Conservation (phyloP, 23 tunicate species). For the Styela clava region DNA sequence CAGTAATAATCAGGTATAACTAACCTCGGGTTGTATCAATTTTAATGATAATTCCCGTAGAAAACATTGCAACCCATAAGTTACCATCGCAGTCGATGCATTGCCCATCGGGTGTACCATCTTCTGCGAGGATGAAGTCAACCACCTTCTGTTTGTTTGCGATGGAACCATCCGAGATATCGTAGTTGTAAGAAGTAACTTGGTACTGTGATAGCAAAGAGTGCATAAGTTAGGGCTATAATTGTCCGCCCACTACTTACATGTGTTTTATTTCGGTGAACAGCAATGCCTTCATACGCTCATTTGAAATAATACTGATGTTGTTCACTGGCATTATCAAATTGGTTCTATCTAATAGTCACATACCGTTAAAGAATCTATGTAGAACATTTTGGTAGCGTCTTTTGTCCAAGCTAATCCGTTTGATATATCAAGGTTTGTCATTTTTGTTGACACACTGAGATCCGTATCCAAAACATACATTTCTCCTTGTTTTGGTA, state of each 20-base stretch:
- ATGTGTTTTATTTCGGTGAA: too few species aligned
- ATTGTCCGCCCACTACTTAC: too few species aligned
- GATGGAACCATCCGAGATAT: constrained; percentile 50
- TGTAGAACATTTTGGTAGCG: constrained; percentile 57
- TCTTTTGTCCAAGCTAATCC: constrained; percentile 85
- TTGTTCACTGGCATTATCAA: too few species aligned
- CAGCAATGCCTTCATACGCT: too few species aligned
- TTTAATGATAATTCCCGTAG: constrained; percentile 48
- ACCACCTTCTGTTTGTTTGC: constrained; percentile 39
- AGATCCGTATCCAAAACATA: constrained; percentile 57
- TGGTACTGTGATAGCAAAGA: constrained; percentile 25
- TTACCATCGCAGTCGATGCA: constrained; percentile 84
- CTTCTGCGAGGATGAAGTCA: constrained; percentile 35
- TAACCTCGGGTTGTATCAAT: constrained; percentile 74
- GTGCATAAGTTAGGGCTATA: too few species aligned
- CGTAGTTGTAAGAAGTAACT: constrained; percentile 76
- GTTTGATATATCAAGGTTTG: constrained; percentile 65
- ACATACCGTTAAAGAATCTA: constrained; percentile 63
- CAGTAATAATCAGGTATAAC: too few species aligned
- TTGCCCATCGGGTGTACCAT: constrained; percentile 88
- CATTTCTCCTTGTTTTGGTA: constrained; percentile 55
- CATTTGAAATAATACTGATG: too few species aligned
- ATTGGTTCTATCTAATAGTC: too few species aligned
- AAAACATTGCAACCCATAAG: constrained; percentile 91
- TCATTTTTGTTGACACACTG: constrained; percentile 24